Evolutionary conservation across 2,113 vertebrate species (phyloP).

Genomic region (Sphyrna mokarran): DNA sequence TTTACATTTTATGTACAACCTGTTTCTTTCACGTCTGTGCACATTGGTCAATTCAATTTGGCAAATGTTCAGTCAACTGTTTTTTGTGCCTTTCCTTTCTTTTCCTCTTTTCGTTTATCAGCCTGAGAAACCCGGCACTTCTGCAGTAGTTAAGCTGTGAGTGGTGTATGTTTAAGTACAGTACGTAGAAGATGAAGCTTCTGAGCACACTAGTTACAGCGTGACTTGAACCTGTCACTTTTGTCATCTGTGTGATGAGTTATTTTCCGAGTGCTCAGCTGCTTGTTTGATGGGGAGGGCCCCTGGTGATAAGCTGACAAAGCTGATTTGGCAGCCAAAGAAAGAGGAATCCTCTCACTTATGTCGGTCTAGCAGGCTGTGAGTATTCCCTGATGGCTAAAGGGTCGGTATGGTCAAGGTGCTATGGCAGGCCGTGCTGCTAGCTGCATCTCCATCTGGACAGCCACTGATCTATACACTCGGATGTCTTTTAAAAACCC

Average conservation of each 20-base stretch:
- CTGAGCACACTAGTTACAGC: background rate
- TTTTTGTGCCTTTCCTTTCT: background rate
- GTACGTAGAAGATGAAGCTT: background rate
- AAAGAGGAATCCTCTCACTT: slow-evolving; percentile 21
- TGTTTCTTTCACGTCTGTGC: background rate
- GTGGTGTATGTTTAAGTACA: background rate
- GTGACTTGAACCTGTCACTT: slow-evolving; percentile 13
- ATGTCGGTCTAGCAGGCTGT: slow-evolving; percentile 9
- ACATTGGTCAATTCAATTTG: background rate
- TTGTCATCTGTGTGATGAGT: slow-evolving; percentile 31
- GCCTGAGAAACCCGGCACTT: background rate
- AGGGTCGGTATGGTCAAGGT: slow-evolving; percentile 14
- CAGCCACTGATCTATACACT: background rate
- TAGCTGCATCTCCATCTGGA: slow-evolving; percentile 28
- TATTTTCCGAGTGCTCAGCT: slow-evolving; percentile 29
- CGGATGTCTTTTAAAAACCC: slow-evolving; percentile 12
- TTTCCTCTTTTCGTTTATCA: background rate
- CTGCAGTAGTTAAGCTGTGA: background rate
- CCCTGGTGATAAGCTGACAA: slow-evolving; percentile 33
- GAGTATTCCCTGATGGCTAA: background rate
- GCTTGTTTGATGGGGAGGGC: slow-evolving; percentile 22
- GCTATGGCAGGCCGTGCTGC: background rate
- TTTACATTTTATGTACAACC: background rate
- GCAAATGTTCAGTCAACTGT: background rate
- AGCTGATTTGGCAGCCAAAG: slow-evolving; percentile 32